A percentile compares a stretch with the other conserved stretches of the same genome.
Evolutionary conservation across 2,113 vertebrate species (phyloP).

Genomic region (Phaetusa simplex): DNA sequence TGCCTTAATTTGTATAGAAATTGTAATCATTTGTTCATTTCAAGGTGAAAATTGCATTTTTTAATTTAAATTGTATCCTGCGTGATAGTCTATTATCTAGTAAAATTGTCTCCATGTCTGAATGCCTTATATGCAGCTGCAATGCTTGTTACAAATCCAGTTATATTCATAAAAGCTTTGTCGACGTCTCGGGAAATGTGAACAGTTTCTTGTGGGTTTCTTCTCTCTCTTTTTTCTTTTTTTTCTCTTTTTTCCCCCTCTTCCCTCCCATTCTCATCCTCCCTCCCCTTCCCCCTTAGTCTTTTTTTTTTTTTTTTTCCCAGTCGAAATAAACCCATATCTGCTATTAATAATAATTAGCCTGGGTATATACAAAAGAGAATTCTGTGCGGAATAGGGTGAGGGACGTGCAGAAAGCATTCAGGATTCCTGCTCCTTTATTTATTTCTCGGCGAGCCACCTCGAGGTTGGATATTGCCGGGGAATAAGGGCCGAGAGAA

Average conservation of each 20-base stretch:
- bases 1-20: constrained; percentile 99
- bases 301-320: constrained; percentile 26
- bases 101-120: constrained; percentile 99
- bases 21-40: constrained; percentile 99
- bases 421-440: not conserved
- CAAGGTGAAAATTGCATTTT: constrained; percentile 99
- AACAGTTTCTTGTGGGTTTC: constrained; percentile 67
- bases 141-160: constrained; percentile 92
- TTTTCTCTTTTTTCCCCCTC: not conserved
- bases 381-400: not conserved
- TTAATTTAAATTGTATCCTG: constrained; percentile 99
- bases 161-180: constrained; percentile 95
- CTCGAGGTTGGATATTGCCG: not conserved
- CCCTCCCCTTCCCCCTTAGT: not conserved
- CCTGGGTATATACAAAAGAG: constrained; percentile 39
- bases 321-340: constrained; percentile 73
- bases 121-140: constrained; percentile 88
- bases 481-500: not conserved
- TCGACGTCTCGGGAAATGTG: constrained; percentile 87
- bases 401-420: not conserved
- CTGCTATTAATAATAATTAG: constrained; percentile 89
- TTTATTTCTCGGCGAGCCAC: not conserved
- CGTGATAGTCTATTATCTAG: constrained; percentile 99
- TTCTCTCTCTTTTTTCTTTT: not conserved
- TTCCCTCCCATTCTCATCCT: not conserved